phyloP scores from a whole-genome alignment of 2,797 vertebrate species.

The Ptychadena robeensis region DNA sequence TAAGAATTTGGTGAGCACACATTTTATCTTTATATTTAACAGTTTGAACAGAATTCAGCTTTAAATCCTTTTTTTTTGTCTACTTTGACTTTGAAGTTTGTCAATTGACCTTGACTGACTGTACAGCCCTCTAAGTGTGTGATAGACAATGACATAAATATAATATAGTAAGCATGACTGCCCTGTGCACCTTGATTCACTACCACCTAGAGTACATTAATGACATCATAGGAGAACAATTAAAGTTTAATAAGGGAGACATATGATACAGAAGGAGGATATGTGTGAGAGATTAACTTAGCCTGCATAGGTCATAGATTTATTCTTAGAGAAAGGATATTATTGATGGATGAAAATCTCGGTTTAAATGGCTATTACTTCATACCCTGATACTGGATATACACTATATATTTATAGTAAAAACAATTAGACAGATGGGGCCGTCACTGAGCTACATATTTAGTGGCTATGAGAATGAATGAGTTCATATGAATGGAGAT shows the following conservation, averaged over 20 bases:
- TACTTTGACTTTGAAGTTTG: background rate
- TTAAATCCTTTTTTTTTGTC: background rate
- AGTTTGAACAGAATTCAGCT: background rate
- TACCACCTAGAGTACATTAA: conserved; percentile 26
- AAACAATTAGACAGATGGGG: conserved; percentile 38
- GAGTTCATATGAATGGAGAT: conserved; percentile 30
- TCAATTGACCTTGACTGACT: background rate
- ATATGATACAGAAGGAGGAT: conserved; percentile 53
- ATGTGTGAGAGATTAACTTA: conserved; percentile 53
- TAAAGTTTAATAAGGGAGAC: conserved; percentile 56
- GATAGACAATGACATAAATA: background rate
- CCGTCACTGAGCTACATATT: conserved; percentile 36
- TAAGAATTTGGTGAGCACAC: background rate
- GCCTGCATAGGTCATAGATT: conserved; percentile 41
- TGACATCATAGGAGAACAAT: conserved; percentile 52
- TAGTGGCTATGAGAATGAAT: conserved; percentile 27
- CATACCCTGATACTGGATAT: conserved; percentile 56
- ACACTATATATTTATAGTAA: conserved; percentile 35
- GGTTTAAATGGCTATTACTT: conserved; percentile 57
- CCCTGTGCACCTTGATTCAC: conserved; percentile 30
- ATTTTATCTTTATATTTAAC: background rate
- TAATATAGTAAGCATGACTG: conserved; percentile 2
- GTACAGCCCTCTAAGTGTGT: background rate
- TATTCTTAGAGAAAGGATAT: conserved; percentile 53
- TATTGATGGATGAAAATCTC: conserved; percentile 60